These are phyloP conservation scores for Zaprionus camerounensis DNA, from an alignment of 1,140 invertebrate genomes.

Conservation along the genomic window DNA sequence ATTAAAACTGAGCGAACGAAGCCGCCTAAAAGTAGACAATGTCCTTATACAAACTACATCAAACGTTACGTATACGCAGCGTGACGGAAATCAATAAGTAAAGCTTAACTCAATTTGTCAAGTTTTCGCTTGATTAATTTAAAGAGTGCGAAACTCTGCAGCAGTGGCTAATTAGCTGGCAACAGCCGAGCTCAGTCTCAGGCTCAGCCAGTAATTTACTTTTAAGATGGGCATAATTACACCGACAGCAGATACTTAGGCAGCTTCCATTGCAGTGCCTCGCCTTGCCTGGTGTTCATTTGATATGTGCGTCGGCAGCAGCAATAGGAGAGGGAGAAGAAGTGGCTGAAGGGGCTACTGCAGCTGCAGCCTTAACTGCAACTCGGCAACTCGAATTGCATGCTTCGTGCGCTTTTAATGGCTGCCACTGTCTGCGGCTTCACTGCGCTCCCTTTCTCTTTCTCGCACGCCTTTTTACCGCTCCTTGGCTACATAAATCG, in stretches of 20 bases:
- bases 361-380: constrained; percentile 37
- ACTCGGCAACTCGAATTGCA: constrained; percentile 55
- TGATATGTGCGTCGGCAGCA: constrained; percentile 20
- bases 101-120: constrained; percentile 15
- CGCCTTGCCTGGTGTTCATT: constrained; percentile 6
- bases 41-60: constrained; percentile 2
- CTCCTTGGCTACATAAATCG: constrained; percentile 65
- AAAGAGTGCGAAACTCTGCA: constrained; percentile 11
- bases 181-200: constrained; percentile 18
- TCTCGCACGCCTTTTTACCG: constrained; percentile 45
- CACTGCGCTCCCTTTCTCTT: constrained; percentile 13
- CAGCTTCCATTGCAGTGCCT: constrained; percentile 5
- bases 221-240: constrained; percentile 75
- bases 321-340: too few relatives aligned
- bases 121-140: constrained; percentile 47
- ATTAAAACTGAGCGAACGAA: constrained; percentile 42
- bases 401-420: constrained; percentile 38
- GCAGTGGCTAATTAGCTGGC: constrained; percentile 28
- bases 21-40: constrained; percentile 49
- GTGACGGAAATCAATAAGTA: not conserved
- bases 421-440: constrained; percentile 36
- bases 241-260: constrained; percentile 21
- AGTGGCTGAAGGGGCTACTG: not conserved
- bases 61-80: constrained; percentile 48
- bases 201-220: constrained; percentile 55